phyloP scores from a whole-genome alignment of 2,888 invertebrate genomes.

The Oscheius sp. region DNA sequence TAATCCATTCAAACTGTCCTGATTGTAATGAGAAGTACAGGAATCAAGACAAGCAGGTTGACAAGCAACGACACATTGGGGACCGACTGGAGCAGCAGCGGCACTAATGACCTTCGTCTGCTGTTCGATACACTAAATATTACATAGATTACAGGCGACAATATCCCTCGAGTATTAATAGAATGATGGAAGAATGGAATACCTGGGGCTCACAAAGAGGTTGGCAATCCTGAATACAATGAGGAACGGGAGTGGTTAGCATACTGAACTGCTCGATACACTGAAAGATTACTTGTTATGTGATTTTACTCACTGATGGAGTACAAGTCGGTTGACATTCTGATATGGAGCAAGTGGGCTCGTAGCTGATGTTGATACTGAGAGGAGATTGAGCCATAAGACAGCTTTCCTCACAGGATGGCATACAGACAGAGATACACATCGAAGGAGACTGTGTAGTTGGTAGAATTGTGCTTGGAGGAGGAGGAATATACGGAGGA shows the following conservation, averaged over 20 bases:
- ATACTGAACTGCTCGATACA: constrained; percentile 34
- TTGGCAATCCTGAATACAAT: constrained; percentile 41
- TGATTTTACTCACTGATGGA: too few relatives aligned
- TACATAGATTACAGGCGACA: too few relatives aligned
- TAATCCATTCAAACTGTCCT: neutral
- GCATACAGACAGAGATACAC: constrained; percentile 43
- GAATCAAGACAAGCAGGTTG: constrained; percentile 22
- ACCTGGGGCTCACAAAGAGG: constrained; percentile 39
- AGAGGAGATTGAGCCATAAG: constrained; percentile 23
- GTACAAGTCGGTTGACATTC: constrained; percentile 43
- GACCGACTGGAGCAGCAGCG: constrained; percentile 29
- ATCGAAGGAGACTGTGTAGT: neutral
- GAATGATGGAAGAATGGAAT: too few relatives aligned
- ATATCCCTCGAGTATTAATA: too few relatives aligned
- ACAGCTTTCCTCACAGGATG: constrained; percentile 39
- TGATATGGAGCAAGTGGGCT: neutral
- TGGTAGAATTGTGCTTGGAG: neutral
- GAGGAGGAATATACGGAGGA: neutral
- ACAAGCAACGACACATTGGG: constrained; percentile 42
- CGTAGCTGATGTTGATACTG: constrained; percentile 21
- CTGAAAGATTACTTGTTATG: too few relatives aligned
- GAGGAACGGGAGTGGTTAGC: constrained; percentile 30
- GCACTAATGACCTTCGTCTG: neutral
- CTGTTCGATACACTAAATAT: constrained; percentile 34
- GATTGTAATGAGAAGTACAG: constrained; percentile 14